Evolutionary conservation across 1,140 invertebrate species (phyloP).

Genomic region (Diabrotica virgifera): DNA sequence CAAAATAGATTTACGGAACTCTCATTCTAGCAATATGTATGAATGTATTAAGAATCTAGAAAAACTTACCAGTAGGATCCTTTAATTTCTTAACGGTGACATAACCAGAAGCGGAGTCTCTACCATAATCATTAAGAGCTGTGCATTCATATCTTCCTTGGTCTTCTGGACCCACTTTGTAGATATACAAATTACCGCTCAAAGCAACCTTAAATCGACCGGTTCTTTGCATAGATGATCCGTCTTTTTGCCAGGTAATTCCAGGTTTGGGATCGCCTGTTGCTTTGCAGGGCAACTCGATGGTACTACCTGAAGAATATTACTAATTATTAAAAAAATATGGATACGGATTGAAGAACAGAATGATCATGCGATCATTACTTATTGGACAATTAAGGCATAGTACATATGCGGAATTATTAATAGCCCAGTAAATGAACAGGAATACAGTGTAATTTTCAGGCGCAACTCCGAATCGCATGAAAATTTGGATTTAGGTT

Average conservation of each 20-base stretch:
- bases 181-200: slow-evolving; percentile 75
- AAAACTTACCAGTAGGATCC: slow-evolving; percentile 26
- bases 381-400: too few relatives aligned
- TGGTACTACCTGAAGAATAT: slow-evolving; percentile 53
- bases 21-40: not conserved
- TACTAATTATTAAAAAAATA: too few relatives aligned
- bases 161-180: slow-evolving; percentile 69
- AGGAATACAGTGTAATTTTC: too few relatives aligned
- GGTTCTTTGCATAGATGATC: slow-evolving; percentile 56
- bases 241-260: slow-evolving; percentile 81
- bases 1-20: not conserved
- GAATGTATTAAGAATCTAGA: too few relatives aligned
- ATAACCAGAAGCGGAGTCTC: slow-evolving; percentile 66
- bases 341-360: too few relatives aligned
- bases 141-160: slow-evolving; percentile 87
- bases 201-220: slow-evolving; percentile 55
- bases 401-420: too few relatives aligned
- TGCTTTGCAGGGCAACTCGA: slow-evolving; percentile 78
- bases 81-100: slow-evolving; percentile 58
- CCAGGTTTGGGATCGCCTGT: slow-evolving; percentile 73
- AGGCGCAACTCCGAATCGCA: too few relatives aligned
- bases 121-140: slow-evolving; percentile 76
- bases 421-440: too few relatives aligned
- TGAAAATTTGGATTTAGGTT: too few relatives aligned
- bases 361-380: too few relatives aligned